These are phyloP conservation scores for Petrocephalus schoutedeni DNA, from an alignment of 2,797 vertebrate species.

Conservation along the genomic window DNA sequence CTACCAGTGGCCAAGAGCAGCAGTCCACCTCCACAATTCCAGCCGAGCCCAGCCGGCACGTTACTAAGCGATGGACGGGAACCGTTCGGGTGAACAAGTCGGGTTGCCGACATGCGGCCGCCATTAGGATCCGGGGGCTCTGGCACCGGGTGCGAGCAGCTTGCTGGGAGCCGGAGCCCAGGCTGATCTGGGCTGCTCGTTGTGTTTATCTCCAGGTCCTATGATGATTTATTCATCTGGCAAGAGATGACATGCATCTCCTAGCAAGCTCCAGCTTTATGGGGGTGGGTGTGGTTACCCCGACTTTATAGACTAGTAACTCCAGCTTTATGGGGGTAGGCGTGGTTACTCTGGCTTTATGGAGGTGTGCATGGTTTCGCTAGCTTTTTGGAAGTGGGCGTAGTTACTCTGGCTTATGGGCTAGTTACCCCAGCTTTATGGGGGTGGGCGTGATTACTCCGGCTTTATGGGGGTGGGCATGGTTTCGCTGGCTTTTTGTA, in stretches of 20 bases:
- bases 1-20: not conserved
- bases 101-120: not conserved
- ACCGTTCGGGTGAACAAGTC: not conserved
- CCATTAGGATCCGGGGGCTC: not conserved
- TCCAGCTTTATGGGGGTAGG: too few relatives aligned
- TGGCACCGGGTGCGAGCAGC: not conserved
- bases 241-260: not conserved
- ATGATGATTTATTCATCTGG: constrained; percentile 28
- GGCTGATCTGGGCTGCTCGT: constrained; percentile 1
- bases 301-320: too few relatives aligned
- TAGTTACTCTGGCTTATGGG: not conserved
- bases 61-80: not conserved
- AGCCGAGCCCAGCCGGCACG: not conserved
- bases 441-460: not conserved
- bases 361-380: not conserved
- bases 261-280: not conserved
- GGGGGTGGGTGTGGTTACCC: not conserved
- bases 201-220: not conserved
- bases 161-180: not conserved
- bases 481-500: too few relatives aligned
- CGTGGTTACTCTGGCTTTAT: not conserved
- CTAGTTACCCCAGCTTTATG: not conserved
- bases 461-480: not conserved
- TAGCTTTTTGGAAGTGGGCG: not conserved
- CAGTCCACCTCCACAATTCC: not conserved